These are phyloP conservation scores for Urocolius indicus DNA, from an alignment of 2,113 vertebrate species.

Conservation along the genomic window DNA sequence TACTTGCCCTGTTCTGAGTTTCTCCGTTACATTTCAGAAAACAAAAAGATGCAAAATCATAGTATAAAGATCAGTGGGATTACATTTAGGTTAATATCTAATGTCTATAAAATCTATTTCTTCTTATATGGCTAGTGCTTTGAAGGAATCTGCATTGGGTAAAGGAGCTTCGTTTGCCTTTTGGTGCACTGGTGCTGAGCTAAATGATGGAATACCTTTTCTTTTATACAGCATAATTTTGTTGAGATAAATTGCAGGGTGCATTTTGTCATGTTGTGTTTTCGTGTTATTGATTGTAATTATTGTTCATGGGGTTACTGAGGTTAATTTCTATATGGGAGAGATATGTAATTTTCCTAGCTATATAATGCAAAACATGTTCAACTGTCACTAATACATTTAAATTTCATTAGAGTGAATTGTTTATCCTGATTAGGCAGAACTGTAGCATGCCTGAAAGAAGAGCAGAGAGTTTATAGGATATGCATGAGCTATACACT, in stretches of 20 bases:
- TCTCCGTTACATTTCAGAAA: background rate
- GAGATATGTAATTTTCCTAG: slow-evolving; percentile 44
- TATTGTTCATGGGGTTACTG: slow-evolving; percentile 39
- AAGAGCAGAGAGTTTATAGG: background rate
- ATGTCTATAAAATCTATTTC: background rate
- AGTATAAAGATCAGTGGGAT: background rate
- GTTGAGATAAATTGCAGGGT: slow-evolving; percentile 28
- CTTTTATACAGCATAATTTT: background rate
- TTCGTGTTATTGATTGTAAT: slow-evolving; percentile 47
- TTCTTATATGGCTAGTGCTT: background rate
- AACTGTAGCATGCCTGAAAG: background rate
- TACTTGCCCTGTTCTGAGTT: background rate
- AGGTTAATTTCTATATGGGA: slow-evolving; percentile 53
- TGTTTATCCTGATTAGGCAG: background rate
- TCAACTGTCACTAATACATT: slow-evolving; percentile 16
- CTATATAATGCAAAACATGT: background rate
- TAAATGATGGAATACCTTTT: slow-evolving; percentile 7
- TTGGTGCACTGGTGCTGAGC: background rate
- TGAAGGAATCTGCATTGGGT: background rate
- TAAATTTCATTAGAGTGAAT: slow-evolving; percentile 22
- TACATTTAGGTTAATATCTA: background rate
- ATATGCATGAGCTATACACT: background rate
- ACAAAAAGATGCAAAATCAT: background rate
- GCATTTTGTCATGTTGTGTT: slow-evolving; percentile 8
- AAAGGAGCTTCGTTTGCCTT: background rate